Evolutionary conservation across 2,888 invertebrate genomes (phyloP), one percentile per base, ranked within the genome.

Genomic region (Caenorhabditis drosophilae): DNA sequence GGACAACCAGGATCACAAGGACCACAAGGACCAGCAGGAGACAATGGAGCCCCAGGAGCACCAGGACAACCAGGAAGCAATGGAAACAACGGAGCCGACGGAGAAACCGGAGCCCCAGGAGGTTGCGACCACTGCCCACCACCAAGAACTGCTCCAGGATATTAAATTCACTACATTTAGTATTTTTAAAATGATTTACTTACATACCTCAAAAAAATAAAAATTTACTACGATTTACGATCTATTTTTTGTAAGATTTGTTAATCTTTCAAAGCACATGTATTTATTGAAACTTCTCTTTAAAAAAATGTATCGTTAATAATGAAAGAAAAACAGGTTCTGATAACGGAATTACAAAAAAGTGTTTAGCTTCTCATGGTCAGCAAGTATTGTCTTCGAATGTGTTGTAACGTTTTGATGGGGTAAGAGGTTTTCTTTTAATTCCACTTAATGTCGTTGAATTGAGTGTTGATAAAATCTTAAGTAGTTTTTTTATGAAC

Each of bases 91-190:
- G 67, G 67, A 67, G 56, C 72, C 44, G 70, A 73, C 44, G 79
- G 78, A 67, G 59, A 68, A 42, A 67, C 73, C 31, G 78, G 78
- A 56, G 58, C 57, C 51, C 71, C 66, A 54, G 78, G 77, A 64
- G 68, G 70, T 49, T 75, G 75, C 75, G 72, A 74, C 55, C 75
- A 77, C 69, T 77, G 75, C 71, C 73, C 75, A 55, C 74, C 74
- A 56, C 75, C 73, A 57, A 60, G 76, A 46, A 76, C 76, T 44
- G 73, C 75, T 31, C 75, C 76, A 56, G 76, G 76, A 66, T 76
- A 76, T 67, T 67, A 67, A 66, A 36, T 55, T 42, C n/a, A n/a
- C 25, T 27, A 27, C 18, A 23, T 27, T 27, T 27, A 36, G 4
- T n/a, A n/a, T n/a, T n/a, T n/a, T n/a, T n/a, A n/a, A n/a, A n/a